Percentiles rank a stretch among this genome's conserved stretches.
phyloP scores from a whole-genome alignment of 2,113 vertebrate genomes.

The Thunnus maccoyii region DNA sequence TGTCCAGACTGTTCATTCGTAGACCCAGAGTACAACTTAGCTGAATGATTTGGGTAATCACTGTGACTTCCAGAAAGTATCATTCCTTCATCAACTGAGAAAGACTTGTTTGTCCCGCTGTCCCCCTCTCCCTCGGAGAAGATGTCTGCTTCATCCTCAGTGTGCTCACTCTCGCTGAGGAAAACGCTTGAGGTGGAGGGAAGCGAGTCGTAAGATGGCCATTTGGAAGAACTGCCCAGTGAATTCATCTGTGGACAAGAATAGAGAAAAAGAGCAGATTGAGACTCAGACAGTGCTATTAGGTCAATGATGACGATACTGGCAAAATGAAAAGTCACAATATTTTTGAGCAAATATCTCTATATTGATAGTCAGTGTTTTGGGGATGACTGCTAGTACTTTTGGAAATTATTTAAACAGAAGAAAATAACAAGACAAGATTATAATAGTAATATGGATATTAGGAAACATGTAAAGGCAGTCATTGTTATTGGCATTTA shows the following conservation, averaged over 20 bases:
- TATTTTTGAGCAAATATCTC: no score
- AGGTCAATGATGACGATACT: not conserved
- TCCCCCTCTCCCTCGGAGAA: slow-evolving; percentile 82
- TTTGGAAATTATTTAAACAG: no score
- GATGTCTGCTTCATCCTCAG: slow-evolving; percentile 81
- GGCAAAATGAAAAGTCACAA: no score
- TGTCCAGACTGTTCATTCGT: slow-evolving; percentile 24
- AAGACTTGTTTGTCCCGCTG: slow-evolving; percentile 26
- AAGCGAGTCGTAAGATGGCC: slow-evolving; percentile 78
- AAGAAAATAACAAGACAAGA: no score
- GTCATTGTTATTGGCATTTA: no score
- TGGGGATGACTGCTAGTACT: no score
- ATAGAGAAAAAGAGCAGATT: not conserved
- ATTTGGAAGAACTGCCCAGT: slow-evolving; percentile 75
- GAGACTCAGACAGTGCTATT: not conserved
- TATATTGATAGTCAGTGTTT: no score
- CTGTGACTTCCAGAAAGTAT: slow-evolving; percentile 21
- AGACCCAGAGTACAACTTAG: not conserved
- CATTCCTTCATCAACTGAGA: not conserved
- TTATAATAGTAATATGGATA: no score
- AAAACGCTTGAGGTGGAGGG: slow-evolving; percentile 70
- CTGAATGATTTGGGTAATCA: slow-evolving; percentile 37
- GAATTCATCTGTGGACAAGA: slow-evolving; percentile 76
- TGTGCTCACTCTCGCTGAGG: slow-evolving; percentile 81
- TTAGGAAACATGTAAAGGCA: no score